Conservation (phyloP, 1,140 invertebrate species). For the Lutraria rhynchaena region DNA sequence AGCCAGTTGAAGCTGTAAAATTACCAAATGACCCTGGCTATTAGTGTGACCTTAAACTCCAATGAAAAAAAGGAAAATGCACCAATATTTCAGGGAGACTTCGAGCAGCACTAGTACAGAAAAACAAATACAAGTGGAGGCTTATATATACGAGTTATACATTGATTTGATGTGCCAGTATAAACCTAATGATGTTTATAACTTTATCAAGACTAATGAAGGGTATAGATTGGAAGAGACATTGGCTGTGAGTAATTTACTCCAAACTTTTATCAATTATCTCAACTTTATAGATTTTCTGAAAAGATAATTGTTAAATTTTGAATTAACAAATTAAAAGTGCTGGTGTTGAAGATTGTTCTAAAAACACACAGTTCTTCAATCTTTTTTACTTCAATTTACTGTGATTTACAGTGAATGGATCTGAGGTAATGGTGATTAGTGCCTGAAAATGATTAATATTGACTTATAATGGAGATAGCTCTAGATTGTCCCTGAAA, state of each 20-base stretch:
- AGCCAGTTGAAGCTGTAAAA: no score
- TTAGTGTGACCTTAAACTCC: no score
- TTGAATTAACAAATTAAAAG: background rate
- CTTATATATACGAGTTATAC: slow-evolving; percentile 81
- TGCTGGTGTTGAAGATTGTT: no score
- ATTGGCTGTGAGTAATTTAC: slow-evolving; percentile 76
- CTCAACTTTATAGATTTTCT: background rate
- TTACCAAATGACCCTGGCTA: no score
- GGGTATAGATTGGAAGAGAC: slow-evolving; percentile 83
- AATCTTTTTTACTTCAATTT: no score
- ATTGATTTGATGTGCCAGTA: slow-evolving; percentile 88
- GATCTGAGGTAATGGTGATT: no score
- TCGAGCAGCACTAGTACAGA: slow-evolving; percentile 73
- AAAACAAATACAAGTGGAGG: slow-evolving; percentile 76
- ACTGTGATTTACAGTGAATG: no score
- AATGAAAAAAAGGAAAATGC: no score
- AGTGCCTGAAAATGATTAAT: no score
- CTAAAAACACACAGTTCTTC: no score
- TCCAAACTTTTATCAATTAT: background rate
- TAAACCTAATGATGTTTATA: slow-evolving; percentile 83
- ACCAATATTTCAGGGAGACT: slow-evolving; percentile 23
- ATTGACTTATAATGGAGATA: no score
- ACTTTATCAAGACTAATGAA: slow-evolving; percentile 81
- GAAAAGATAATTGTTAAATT: background rate
- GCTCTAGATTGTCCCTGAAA: no score